These are phyloP conservation scores for Chalcis sispes DNA, from an alignment of 2,888 invertebrate species.

Conservation along the genomic window DNA sequence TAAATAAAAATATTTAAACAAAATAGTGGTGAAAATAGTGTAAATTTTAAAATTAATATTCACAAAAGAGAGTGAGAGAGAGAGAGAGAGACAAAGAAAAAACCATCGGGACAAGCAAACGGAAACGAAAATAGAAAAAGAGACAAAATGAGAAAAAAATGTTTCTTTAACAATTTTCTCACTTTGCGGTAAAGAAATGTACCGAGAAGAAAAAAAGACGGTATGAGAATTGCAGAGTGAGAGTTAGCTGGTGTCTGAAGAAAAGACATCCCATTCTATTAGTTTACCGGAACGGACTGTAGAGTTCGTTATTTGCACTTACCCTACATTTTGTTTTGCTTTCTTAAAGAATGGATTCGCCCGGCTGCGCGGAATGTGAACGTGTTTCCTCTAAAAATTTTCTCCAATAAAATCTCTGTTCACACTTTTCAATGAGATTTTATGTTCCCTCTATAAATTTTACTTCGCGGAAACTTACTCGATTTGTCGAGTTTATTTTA, in stretches of 20 bases:
- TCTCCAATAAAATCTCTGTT: slow-evolving; percentile 9
- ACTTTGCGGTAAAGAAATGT: slow-evolving; percentile 3
- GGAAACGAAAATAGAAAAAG: too few species aligned
- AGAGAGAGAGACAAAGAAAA: too few species aligned
- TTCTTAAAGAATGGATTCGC: slow-evolving; percentile 10
- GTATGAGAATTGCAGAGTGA: background rate
- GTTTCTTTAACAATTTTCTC: slow-evolving; percentile 10
- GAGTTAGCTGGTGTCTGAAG: slow-evolving; percentile 17
- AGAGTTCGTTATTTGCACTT: slow-evolving; percentile 36
- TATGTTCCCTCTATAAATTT: background rate
- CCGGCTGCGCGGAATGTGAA: background rate
- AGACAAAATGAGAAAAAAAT: too few species aligned
- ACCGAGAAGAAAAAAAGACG: background rate
- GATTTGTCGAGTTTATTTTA: too few species aligned
- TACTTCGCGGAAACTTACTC: too few species aligned
- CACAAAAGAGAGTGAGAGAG: too few species aligned
- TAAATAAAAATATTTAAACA: too few species aligned
- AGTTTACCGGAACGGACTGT: slow-evolving; percentile 7
- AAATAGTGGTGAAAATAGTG: too few species aligned
- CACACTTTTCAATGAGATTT: background rate
- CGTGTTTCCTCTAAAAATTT: slow-evolving; percentile 25
- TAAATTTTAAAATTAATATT: too few species aligned
- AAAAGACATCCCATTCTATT: slow-evolving; percentile 23
- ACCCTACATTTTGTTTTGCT: slow-evolving; percentile 32
- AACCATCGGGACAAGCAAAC: too few species aligned